Percentiles rank a stretch among this genome's conserved stretches.
Evolutionary conservation across 2,113 vertebrate species (phyloP).

Genomic region (Gavialis gangeticus): DNA sequence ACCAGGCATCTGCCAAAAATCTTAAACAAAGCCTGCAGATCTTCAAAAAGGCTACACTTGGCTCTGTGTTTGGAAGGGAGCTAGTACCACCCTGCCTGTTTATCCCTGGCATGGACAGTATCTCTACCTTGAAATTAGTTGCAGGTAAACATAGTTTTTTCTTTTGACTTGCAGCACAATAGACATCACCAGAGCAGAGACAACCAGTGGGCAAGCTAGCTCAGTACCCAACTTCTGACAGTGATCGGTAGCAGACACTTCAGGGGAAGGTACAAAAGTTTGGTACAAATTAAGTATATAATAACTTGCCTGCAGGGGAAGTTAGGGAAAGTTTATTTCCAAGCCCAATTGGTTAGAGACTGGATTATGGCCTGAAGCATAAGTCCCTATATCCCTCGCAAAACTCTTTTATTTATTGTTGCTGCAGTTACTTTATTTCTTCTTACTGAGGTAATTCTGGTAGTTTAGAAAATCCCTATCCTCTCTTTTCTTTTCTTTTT

Average conservation of each 20-base stretch:
- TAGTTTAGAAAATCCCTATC: too few relatives aligned
- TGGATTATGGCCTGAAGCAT: not conserved
- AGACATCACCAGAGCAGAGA: not conserved
- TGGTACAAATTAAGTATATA: not conserved
- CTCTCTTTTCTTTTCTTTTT: not conserved
- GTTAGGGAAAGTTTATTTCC: slow-evolving; percentile 8
- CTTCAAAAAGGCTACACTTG: slow-evolving; percentile 70
- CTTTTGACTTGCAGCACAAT: slow-evolving; percentile 46
- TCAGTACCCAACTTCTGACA: slow-evolving; percentile 14
- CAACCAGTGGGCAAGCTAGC: not conserved
- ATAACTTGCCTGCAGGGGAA: slow-evolving; percentile 5
- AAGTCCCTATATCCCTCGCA: not conserved
- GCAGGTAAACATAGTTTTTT: slow-evolving; percentile 53
- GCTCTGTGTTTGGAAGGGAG: slow-evolving; percentile 42
- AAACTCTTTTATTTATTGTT: not conserved
- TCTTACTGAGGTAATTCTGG: not conserved
- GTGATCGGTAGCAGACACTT: not conserved
- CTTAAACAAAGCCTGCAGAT: slow-evolving; percentile 62
- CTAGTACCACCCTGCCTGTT: slow-evolving; percentile 35
- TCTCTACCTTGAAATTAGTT: slow-evolving; percentile 65
- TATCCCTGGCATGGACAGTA: slow-evolving; percentile 27
- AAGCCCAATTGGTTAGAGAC: not conserved
- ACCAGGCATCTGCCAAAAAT: slow-evolving; percentile 61
- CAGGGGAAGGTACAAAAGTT: not conserved
- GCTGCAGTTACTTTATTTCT: not conserved